Conservation (phyloP, 2,888 invertebrate genomes). For the Leptopilina drosophilae region DNA sequence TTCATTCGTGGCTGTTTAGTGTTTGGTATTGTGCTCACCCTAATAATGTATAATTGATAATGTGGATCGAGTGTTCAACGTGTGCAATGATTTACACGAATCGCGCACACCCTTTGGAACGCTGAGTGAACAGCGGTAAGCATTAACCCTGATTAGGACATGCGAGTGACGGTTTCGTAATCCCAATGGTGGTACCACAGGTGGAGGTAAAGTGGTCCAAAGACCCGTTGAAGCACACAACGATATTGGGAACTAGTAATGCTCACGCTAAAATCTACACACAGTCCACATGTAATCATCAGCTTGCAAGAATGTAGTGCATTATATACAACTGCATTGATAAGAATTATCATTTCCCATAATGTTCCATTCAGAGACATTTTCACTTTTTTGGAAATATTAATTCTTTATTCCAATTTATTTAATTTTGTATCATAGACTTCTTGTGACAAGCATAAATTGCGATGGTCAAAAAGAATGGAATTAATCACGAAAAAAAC, state of each 20-base stretch:
- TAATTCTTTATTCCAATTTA: too few relatives aligned
- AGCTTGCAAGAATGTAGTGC: slow-evolving; percentile 66
- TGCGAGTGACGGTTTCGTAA: slow-evolving; percentile 66
- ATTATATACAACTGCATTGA: slow-evolving; percentile 57
- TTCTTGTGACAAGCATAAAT: too few relatives aligned
- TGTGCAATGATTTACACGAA: slow-evolving; percentile 18
- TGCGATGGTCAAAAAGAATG: too few relatives aligned
- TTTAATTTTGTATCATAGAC: too few relatives aligned
- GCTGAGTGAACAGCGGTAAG: slow-evolving; percentile 56
- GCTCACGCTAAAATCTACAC: slow-evolving; percentile 64
- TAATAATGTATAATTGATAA: slow-evolving; percentile 29
- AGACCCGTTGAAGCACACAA: slow-evolving; percentile 60
- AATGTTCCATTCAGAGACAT: too few relatives aligned
- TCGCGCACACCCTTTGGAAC: slow-evolving; percentile 52
- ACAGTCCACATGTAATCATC: slow-evolving; percentile 67
- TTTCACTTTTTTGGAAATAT: too few relatives aligned
- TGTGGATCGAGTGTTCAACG: slow-evolving; percentile 30
- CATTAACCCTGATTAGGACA: slow-evolving; percentile 69
- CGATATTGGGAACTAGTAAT: slow-evolving; percentile 65
- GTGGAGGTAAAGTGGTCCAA: slow-evolving; percentile 57
- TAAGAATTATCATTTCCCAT: slow-evolving; percentile 57
- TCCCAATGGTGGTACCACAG: slow-evolving; percentile 56
- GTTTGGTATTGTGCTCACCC: neutral
- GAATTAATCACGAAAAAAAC: too few relatives aligned
- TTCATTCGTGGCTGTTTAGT: slow-evolving; percentile 16